Evolutionary conservation across 2,888 invertebrate genomes (phyloP), one percentile per base, ranked within the genome.

Genomic region (Tridacna gigas): DNA sequence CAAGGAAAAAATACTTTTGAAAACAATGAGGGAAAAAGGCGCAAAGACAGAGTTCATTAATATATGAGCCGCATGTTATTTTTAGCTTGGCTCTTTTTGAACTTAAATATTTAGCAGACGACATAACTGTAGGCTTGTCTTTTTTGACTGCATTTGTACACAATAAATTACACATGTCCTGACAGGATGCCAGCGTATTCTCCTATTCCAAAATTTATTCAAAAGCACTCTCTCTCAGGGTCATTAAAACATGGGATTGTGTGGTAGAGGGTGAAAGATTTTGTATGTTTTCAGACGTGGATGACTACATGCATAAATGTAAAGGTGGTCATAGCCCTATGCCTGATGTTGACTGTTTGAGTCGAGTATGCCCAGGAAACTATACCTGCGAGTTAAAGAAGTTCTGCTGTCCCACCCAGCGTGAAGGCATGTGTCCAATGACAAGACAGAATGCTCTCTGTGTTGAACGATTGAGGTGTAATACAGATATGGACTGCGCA

Each of bases 361-460:
- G 48, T 37, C 22, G 18, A 9, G 51, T 4, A 12, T 71, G 71
- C 25, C 71, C 71, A 25, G 51, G 1, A 13, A 71, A 71, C 48
- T 71, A 51, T 25, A 51, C 51, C 0, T 71, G 71, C 25, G 26
- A 22, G 22, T 12, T 18, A 2, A n/a, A 25, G n/a, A 51, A 51
- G 22, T 71, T 22, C 51, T 71, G 71, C 51, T 71, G 71, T 51
- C 71, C 71, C 4, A 51, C 47, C 15, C 25, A 71, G 47, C 22
- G n/a, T 15, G 25, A 28, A 4, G 71, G 71, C 28, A 71, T 71
- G 71, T 71, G 71, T 26, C 71, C 71, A 13, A 71, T 51, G 71
- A 71, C 7, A 9, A 37, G 67, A n/a, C 5, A 13, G 20, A 13
- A 13, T n/a, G 63, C 25, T n/a, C 51, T 25, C 11, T 71, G 71